phyloP scores from a whole-genome alignment of 2,113 vertebrate species.

The Lepidothrix coronata region DNA sequence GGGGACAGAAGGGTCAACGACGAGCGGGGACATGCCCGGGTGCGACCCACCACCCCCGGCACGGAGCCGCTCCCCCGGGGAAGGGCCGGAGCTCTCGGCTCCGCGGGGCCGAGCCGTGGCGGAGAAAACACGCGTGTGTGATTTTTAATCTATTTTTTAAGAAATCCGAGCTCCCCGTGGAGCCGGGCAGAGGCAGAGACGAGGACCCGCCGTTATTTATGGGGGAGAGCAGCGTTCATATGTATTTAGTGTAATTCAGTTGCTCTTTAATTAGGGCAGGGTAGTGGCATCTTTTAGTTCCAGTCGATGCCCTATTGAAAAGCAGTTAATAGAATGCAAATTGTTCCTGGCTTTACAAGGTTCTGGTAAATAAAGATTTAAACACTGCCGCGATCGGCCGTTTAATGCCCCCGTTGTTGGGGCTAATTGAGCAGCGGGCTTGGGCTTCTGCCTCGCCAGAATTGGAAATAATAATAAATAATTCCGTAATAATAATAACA shows the following conservation, averaged over 20 bases:
- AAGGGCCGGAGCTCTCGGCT: not conserved
- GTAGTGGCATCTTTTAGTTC: constrained; percentile 94
- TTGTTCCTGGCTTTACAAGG: constrained; percentile 89
- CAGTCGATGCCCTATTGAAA: constrained; percentile 94
- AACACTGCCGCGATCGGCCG: constrained; percentile 86
- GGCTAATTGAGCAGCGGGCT: constrained; percentile 86
- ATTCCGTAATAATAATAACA: not conserved
- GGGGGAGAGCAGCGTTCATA: constrained; percentile 56
- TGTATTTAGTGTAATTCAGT: constrained; percentile 83
- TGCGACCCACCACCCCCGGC: not conserved
- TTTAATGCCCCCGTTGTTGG: constrained; percentile 89
- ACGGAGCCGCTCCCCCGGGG: not conserved
- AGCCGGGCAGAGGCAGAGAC: not conserved
- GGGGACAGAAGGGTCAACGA: not conserved
- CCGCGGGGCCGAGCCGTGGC: not conserved
- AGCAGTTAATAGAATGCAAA: constrained; percentile 98
- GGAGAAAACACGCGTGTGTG: not conserved
- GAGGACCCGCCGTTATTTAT: constrained; percentile 59
- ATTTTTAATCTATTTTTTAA: not conserved
- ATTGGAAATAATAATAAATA: constrained; percentile 8
- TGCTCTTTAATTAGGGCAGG: constrained; percentile 87
- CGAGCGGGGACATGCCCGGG: not conserved
- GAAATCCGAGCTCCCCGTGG: not conserved
- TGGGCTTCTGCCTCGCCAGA: constrained; percentile 72
- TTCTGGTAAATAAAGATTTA: constrained; percentile 97